Evolutionary conservation across 2,797 vertebrate species (phyloP), one percentile per base, ranked within the genome.

Genomic region (Atherinosoma microstoma): DNA sequence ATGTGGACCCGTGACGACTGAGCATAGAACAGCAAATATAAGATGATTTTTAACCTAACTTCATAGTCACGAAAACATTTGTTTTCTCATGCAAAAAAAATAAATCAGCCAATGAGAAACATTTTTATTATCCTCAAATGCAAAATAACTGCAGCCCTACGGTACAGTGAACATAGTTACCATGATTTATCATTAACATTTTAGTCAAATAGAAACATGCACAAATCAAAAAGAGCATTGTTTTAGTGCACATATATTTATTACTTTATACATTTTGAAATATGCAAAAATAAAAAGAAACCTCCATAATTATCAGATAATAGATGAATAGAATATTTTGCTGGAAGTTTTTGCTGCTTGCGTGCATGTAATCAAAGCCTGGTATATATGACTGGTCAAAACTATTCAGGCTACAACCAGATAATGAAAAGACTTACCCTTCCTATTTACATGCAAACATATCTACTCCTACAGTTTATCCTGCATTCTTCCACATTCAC

Each of bases 1-100:
- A 99, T 98, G 91, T 99, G 98, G 80, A 97, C 94, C 76, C 98
- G 95, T 24, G 97, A 98, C 4, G 98, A 99, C 98, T 99, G 83
- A 20, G 78, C 20, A 35, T 54, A 67, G 36, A 51, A 74, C 1
- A 12, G 8, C 16, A 73, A 24, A 56, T 1, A 15, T 24, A 4
- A 6, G 27, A 8, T 2, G 67, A 34, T 62, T 47, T 20, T 10
- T 49, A 47, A 47, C 18, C 6, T 8, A 7, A 20, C 6, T n/a
- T 47, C 18, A 20, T 20, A 18, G 15, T 45, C 40, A 45, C 11
- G 9, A 11, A 35, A 35, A 9, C 30, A 32, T 32, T 32, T 32
- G 3, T 32, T 32, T 32, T 32, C 30, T 32, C 32, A 32, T 32
- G 3, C 32, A 32, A 32, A 47, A 47, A 47, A 47, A 20, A 2